Evolutionary conservation across 2,888 invertebrate genomes (phyloP), one percentile per base, ranked within the genome.

Genomic region (Tiliacea aurago): DNA sequence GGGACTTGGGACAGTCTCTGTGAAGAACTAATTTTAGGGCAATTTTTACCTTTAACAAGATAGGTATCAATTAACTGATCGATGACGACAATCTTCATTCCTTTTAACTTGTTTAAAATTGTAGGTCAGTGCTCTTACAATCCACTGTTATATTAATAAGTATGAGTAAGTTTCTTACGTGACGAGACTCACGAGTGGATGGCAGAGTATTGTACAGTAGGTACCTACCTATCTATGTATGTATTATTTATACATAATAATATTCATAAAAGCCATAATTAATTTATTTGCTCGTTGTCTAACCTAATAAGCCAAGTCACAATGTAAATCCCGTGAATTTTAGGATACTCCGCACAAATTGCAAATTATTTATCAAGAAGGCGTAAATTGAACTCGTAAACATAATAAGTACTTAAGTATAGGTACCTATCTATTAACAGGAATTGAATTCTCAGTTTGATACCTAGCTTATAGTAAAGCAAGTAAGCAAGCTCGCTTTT

Each of bases 161-260:
- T 74, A 64, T 81, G 81, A 74, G 76, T 65, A 78, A 55, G 41
- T 68, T 59, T 78, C 43, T 74, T 81, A 81, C 81, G 77, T 79
- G 79, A 79, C 49, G 33, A 20, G 33, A 37, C 43, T 81, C 69
- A 66, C 69, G 65, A 76, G 61, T 64, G 51, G 45, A 64, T 59
- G 53, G 41, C 47, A 33, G n/a, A 20, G 41, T 55, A 66, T 28
- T 15, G 49, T 51, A 28, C 10, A 13, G 13, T 43, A 51, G 4
- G n/a, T n/a, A n/a, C 3, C 28, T 28, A 28, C 28, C 6, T 53
- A 61, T 13, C 1, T 41, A 15, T 47, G 7, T 41, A 15, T 47
- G 7, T 69, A 49, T 37, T 59, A 65, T 55, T 13, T 33, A 28
- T 53, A 56, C 10, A 43, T 45, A 58, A 11, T 61, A 61, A 55